These are phyloP conservation scores for Gambusia affinis DNA, from an alignment of 2,113 vertebrate species.

Conservation along the genomic window DNA sequence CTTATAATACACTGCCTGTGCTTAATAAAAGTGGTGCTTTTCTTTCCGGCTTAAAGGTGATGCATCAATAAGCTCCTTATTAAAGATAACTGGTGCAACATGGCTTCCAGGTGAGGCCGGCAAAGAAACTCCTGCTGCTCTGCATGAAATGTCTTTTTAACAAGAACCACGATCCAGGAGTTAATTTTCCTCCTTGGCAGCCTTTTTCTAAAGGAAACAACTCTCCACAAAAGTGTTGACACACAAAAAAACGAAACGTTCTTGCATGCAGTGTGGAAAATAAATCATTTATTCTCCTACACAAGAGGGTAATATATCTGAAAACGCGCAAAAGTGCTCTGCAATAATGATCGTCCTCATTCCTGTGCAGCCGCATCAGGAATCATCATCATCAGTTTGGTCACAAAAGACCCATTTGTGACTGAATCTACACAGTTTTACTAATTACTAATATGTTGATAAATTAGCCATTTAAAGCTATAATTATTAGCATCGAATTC, in stretches of 20 bases:
- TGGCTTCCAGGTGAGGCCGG: conserved; percentile 23
- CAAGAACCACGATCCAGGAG: conserved; percentile 14
- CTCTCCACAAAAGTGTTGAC: background rate
- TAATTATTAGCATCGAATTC: background rate
- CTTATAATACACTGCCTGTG: background rate
- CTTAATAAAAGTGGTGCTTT: conserved; percentile 42
- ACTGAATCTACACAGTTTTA: background rate
- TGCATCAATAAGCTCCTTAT: conserved; percentile 33
- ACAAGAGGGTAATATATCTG: background rate
- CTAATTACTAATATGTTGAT: conserved; percentile 9
- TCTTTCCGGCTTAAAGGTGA: conserved; percentile 36
- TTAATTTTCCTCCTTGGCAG: conserved; percentile 27
- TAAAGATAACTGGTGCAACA: conserved; percentile 30
- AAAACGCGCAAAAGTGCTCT: conserved; percentile 3
- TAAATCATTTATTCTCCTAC: conserved; percentile 6
- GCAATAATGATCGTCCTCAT: background rate
- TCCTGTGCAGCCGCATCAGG: conserved; percentile 9
- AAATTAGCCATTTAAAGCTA: background rate
- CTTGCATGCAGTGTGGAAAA: background rate
- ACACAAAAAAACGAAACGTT: conserved; percentile 4
- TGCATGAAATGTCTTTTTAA: conserved; percentile 27
- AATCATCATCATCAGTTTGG: conserved; percentile 26
- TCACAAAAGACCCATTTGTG: background rate
- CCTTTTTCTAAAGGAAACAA: conserved; percentile 12
- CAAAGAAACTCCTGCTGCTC: conserved; percentile 22